A percentile compares a stretch with the other conserved stretches of the same genome.
These are phyloP conservation scores for Arbacia lixula DNA, from an alignment of 53 echinoderm and acorn worm species.

Conservation along the genomic window DNA sequence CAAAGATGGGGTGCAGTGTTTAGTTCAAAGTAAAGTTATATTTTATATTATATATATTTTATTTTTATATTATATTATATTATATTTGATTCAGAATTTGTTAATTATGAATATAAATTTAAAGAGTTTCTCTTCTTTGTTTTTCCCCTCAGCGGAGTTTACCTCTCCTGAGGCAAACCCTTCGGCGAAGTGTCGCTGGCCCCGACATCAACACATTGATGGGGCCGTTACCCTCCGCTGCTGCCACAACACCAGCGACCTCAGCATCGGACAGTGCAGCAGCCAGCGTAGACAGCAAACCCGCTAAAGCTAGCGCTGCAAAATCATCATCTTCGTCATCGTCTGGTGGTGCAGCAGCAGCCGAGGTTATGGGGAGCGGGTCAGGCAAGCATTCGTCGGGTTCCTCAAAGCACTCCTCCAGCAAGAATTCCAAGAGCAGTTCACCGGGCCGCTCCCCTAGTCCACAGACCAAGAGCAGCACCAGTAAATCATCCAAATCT, in stretches of 20 bases:
- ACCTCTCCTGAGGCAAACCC: conserved; percentile 87
- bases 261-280: conserved; percentile 12
- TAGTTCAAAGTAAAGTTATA: no score
- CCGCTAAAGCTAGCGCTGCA: not conserved
- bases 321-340: not conserved
- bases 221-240: conserved; percentile 48
- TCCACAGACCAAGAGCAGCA: conserved; percentile 5
- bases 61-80: no score
- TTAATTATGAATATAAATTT: no score
- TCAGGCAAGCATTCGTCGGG: conserved; percentile 8
- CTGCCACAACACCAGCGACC: conserved; percentile 41
- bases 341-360: not conserved
- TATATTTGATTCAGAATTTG: no score
- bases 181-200: conserved; percentile 66
- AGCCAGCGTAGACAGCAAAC: not conserved
- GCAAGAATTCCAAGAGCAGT: conserved; percentile 38
- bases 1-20: not conserved
- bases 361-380: not conserved
- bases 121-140: not conserved
- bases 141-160: conserved; percentile 77
- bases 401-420: conserved; percentile 29
- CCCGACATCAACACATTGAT: conserved; percentile 77
- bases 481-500: conserved; percentile 22
- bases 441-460: conserved; percentile 29
- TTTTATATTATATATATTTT: no score